These are phyloP conservation scores for Sebastes matsubarae DNA, from an alignment of 2,797 vertebrate species.

Conservation along the genomic window DNA sequence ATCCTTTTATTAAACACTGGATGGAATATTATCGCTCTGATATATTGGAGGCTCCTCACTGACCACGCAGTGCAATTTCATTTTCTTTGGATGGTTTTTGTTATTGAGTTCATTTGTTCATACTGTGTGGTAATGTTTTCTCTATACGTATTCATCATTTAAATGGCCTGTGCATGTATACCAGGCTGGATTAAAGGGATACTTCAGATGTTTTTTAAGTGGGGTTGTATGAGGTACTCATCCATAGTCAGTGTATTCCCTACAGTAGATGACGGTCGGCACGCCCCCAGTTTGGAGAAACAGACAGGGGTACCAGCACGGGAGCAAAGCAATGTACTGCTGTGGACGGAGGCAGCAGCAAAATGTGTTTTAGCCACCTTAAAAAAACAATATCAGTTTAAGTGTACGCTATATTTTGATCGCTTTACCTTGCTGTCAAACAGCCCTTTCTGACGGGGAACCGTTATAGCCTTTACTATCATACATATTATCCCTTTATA, in stretches of 20 bases:
- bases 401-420: neutral
- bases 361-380: neutral
- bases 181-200: neutral
- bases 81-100: neutral
- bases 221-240: neutral
- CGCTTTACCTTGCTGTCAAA: neutral
- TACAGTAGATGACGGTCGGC: neutral
- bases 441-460: neutral
- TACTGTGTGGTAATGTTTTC: neutral
- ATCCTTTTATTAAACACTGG: slow-evolving; percentile 11
- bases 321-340: too few species aligned
- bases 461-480: neutral
- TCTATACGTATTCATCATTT: neutral
- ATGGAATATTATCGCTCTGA: neutral
- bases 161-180: neutral
- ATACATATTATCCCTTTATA: neutral
- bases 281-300: neutral
- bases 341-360: neutral
- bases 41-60: neutral
- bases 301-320: neutral
- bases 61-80: neutral
- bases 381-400: neutral
- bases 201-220: neutral
- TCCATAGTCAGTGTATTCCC: neutral
- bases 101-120: neutral